Evolutionary conservation across 2,797 vertebrate species (phyloP), one percentile per base, ranked within the genome.

Genomic region (Periparus ater): DNA sequence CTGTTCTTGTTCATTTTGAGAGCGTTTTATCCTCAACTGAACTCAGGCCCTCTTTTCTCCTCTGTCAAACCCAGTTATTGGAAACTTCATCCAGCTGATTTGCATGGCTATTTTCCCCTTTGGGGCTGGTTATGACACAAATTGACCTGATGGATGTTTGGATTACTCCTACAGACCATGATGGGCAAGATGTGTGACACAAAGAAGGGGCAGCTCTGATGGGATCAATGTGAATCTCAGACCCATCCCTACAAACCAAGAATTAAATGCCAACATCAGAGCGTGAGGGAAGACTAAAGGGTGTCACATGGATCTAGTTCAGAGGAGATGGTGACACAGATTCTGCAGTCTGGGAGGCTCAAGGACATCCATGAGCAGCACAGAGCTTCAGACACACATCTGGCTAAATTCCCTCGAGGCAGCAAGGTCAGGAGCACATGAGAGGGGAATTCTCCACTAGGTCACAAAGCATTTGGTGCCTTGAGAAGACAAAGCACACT

Each of bases 1-100:
- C 72, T 62, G 16, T 19, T 66, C 4, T 6, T 29, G 36, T n/a
- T 92, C 78, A 90, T 88, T 90, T 23, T 89, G 44, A 90, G 53
- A 51, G 51, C 0, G 4, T 86, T 93, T 88, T 94, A 88, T 91
- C 96, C 94, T 91, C 47, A 91, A 0, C 58, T 91, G 89, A 96
- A 95, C 95, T 82, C 77, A 8, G 70, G 45, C 38, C 45, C 19
- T 80, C 86, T 78, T 58, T 74, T 50, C 75, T 91, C 88, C 67
- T 89, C 96, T 92, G 95, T 93, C 96, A 97, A 67, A 85, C n/a
- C 45, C 73, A 47, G 78, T 94, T 83, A 95, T 25, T 48, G 67
- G 75, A 82, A 93, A 77, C 77, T 55, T 75, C 70, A 95, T 27
- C 60, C 89, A 86, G 66, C 79, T 77, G 42, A 87, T 27, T 86